These are phyloP conservation scores for crab-eating macaque (Macaca fascicularis) DNA, from an alignment of 2,113 vertebrate species.

Conservation along the genomic window T2T-MFA8v1.1 NC_088376.1:114556001-114556500, in stretches of 20 bases:
- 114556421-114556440: too few species aligned
- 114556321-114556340: background rate
- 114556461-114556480: too few species aligned
- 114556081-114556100: background rate
- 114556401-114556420: too few species aligned
- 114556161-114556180: conserved; percentile 35
- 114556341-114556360: background rate
- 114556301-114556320: conserved; percentile 38
- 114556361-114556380: conserved; percentile 21
- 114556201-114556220: background rate
- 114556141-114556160: background rate
- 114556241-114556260: conserved; percentile 40
- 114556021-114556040: conserved; percentile 33
- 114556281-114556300: conserved; percentile 52
- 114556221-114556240: conserved; percentile 44
- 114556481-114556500: too few species aligned
- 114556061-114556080: background rate
- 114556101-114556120: background rate
- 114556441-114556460: too few species aligned
- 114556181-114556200: conserved; percentile 11
- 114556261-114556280: conserved; percentile 46
- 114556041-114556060: conserved; percentile 22
- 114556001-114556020: conserved; percentile 16
- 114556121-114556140: background rate
- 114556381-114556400: conserved; percentile 13